Percentiles rank a stretch among this genome's conserved stretches.
phyloP scores from a whole-genome alignment of 2,113 vertebrate species.

The Phaetusa simplex region DNA sequence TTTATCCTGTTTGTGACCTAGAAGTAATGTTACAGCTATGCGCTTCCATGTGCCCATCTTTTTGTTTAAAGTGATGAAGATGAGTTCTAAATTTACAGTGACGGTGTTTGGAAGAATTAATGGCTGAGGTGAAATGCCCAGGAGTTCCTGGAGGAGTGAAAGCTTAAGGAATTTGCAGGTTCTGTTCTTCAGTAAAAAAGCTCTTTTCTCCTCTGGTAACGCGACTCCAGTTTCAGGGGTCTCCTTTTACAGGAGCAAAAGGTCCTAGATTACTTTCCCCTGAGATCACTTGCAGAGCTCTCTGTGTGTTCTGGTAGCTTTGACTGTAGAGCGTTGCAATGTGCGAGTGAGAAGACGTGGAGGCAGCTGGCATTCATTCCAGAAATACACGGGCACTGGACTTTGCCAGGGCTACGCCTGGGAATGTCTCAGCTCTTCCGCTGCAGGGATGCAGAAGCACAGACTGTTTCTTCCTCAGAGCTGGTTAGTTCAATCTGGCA shows the following conservation, averaged over 20 bases:
- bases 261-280: neutral
- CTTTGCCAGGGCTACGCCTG: slow-evolving; percentile 48
- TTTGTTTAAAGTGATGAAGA: neutral
- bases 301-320: neutral
- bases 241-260: neutral
- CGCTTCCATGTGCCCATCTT: neutral
- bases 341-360: neutral
- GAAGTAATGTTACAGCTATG: neutral
- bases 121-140: neutral
- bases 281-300: neutral
- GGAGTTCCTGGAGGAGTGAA: neutral
- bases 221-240: neutral
- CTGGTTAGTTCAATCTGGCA: neutral
- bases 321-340: neutral
- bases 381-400: slow-evolving; percentile 34
- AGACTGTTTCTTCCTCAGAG: neutral
- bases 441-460: slow-evolving; percentile 1
- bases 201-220: neutral
- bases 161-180: neutral
- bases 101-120: neutral
- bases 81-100: neutral
- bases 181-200: neutral
- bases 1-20: neutral
- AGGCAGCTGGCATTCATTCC: slow-evolving; percentile 60
- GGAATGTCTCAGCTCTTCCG: slow-evolving; percentile 21